These are phyloP conservation scores for Limnephilus auricula DNA, from an alignment of 2,888 invertebrate species.

Conservation along the genomic window DNA sequence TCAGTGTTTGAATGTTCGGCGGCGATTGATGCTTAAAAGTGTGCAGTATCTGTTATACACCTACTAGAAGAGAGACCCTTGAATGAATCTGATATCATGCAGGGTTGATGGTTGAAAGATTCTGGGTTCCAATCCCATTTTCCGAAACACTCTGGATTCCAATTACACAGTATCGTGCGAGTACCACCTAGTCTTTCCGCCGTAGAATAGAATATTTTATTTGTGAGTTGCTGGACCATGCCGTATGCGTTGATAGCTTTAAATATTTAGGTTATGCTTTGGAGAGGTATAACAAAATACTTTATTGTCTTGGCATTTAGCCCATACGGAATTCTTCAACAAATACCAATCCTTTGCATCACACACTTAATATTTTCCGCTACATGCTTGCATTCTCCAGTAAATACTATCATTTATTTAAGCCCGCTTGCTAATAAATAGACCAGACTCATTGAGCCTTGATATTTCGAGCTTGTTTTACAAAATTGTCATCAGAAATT, in stretches of 20 bases:
- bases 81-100: too few species aligned
- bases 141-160: background rate
- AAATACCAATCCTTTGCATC: constrained; percentile 2
- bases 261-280: constrained; percentile 2
- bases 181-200: background rate
- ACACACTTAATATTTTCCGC: background rate
- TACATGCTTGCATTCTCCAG: constrained; percentile 2
- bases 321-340: constrained; percentile 2
- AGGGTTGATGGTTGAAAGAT: background rate
- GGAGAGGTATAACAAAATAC: background rate
- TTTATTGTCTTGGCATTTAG: constrained; percentile 2
- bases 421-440: background rate
- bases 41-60: too few species aligned
- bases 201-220: background rate
- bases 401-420: constrained; percentile 2
- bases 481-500: constrained; percentile 2
- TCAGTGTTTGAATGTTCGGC: background rate
- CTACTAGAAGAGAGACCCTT: too few species aligned
- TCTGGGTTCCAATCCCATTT: too few species aligned
- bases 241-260: background rate
- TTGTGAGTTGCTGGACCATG: background rate
- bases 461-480: background rate
- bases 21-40: too few species aligned
- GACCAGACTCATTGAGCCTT: constrained; percentile 2
- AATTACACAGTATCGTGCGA: background rate